These are phyloP conservation scores for Microctenopoma stevenorrisi DNA, from an alignment of 2,797 vertebrate genomes.

Conservation along the genomic window DNA sequence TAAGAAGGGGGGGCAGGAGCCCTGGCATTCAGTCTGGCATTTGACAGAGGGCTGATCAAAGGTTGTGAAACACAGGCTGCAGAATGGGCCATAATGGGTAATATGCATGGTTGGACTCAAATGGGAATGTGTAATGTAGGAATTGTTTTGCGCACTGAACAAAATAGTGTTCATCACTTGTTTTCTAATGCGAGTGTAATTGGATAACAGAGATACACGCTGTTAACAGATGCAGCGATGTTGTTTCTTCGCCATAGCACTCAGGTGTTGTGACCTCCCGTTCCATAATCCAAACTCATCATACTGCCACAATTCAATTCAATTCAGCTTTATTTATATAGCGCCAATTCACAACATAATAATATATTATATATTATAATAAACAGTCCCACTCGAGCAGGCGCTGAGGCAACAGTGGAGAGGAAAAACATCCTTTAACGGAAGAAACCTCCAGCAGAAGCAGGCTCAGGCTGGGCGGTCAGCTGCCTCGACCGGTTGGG, in stretches of 20 bases:
- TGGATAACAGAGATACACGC: neutral
- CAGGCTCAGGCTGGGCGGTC: no score
- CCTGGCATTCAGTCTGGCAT: conserved; percentile 61
- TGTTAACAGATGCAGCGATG: neutral
- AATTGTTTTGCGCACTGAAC: conserved; percentile 24
- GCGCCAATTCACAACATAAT: no score
- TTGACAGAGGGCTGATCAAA: conserved; percentile 69
- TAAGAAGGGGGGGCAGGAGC: conserved; percentile 55
- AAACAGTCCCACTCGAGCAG: no score
- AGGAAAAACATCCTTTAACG: no score
- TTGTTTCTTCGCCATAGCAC: neutral
- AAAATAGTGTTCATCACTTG: conserved; percentile 14
- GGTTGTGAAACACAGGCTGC: conserved; percentile 42
- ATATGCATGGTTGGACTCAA: conserved; percentile 50
- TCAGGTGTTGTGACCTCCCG: no score
- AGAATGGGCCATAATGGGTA: conserved; percentile 50
- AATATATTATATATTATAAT: no score
- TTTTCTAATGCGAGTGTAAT: conserved; percentile 12
- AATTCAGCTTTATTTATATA: no score
- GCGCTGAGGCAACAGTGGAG: no score
- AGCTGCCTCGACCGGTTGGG: no score
- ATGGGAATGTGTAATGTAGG: conserved; percentile 37
- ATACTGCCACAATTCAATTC: neutral
- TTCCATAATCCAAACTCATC: neutral
- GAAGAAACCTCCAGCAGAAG: no score